A percentile compares a stretch with the other conserved stretches of the same genome.
phyloP scores from a whole-genome alignment of 1,140 invertebrate genomes.

The Leptinotarsa defecta region DNA sequence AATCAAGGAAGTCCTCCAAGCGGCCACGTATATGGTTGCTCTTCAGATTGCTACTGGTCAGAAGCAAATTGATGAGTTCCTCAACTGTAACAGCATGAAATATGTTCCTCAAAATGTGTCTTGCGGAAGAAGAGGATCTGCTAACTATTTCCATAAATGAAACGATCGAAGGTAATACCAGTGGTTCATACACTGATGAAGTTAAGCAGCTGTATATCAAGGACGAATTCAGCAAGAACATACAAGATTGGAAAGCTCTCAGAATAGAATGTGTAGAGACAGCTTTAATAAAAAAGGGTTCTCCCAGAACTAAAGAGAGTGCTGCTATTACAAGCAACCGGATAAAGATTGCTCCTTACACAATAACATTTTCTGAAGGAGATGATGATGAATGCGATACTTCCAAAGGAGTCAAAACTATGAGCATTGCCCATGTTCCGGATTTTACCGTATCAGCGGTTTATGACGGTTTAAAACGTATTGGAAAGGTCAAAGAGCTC shows the following conservation, averaged over 20 bases:
- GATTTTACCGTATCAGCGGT: constrained; percentile 60
- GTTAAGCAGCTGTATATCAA: constrained; percentile 89
- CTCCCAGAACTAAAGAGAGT: constrained; percentile 86
- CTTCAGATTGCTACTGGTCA: constrained; percentile 88
- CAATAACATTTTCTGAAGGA: constrained; percentile 76
- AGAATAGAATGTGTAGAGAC: constrained; percentile 85
- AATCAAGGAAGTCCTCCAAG: constrained; percentile 81
- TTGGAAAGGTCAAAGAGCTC: too few species aligned
- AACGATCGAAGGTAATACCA: constrained; percentile 77
- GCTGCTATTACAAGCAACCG: constrained; percentile 87
- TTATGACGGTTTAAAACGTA: too few species aligned
- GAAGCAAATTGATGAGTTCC: constrained; percentile 93
- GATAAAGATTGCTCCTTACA: constrained; percentile 89
- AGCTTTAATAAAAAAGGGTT: constrained; percentile 83
- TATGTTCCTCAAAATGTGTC: constrained; percentile 85
- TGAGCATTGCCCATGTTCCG: constrained; percentile 86
- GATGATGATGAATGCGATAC: constrained; percentile 92
- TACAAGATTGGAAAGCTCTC: constrained; percentile 95
- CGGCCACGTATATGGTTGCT: constrained; percentile 91
- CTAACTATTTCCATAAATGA: constrained; percentile 77
- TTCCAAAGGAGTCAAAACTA: constrained; percentile 78
- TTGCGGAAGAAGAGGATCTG: constrained; percentile 87
- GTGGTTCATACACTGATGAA: constrained; percentile 84
- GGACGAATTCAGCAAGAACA: constrained; percentile 89
- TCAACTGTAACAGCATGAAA: constrained; percentile 86